Evolutionary conservation across 2,888 invertebrate genomes (phyloP), one percentile per base, ranked within the genome.

Genomic region (Drosophila percnosoma): DNA sequence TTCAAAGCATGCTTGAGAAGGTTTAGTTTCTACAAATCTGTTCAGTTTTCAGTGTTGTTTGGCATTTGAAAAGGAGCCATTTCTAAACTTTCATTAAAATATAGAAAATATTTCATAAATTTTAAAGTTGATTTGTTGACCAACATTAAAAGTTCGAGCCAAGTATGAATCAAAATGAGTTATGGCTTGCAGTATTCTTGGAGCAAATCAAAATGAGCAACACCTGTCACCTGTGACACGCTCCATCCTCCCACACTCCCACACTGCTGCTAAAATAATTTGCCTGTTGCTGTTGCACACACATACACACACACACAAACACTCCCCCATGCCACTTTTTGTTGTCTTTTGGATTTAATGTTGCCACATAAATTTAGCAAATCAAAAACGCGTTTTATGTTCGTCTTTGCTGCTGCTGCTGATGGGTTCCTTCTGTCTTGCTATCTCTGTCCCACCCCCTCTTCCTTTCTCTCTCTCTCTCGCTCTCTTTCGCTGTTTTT

Each of bases 341-440:
- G 58, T 15, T 45, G 62, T 64, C 65, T 70, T 68, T 72, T 65
- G 54, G 67, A 66, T 86, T 88, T 87, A 86, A 86, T 86, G 89
- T 82, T 72, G 68, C 73, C 82, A 82, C 85, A 86, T 86, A 86
- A 88, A 86, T 86, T 88, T 88, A 71, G 83, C 84, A 88, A 86
- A 86, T 86, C 85, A 86, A 86, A 86, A 86, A 80, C 84, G 85
- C 80, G 85, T 88, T 88, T 88, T 88, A 87, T 88, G 85, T 68
- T 62, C 59, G 58, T 57, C 57, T 53, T 53, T 36, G 68, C 34
- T 53, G 6, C 29, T 49, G 24, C 53, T 6, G 11, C 34, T 53
- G 15, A 11, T 36, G 24, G 38, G 38, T 49, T 18, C 27, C 38
- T 5, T n/a, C 74, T 71, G 69, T 52, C 68, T 68, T 72, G 70